Conservation (phyloP, 2,888 invertebrate genomes). For the Cordilura impudica region DNA sequence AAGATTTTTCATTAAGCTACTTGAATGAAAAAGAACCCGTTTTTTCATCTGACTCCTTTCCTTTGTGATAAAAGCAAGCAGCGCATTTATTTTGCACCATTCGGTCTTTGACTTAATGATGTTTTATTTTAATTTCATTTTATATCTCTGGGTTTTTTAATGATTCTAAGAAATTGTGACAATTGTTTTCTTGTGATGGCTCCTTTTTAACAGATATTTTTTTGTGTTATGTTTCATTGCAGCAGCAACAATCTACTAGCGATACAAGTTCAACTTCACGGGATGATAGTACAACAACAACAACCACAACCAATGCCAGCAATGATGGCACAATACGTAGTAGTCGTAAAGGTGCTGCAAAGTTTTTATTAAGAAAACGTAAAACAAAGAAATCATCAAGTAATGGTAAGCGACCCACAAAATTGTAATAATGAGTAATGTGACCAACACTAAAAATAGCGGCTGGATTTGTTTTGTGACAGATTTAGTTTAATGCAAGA, state of each 20-base stretch:
- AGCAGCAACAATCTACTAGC: slow-evolving; percentile 70
- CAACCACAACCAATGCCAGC: slow-evolving; percentile 55
- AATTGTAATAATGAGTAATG: not conserved
- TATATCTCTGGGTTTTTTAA: slow-evolving; percentile 32
- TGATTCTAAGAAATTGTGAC: no score
- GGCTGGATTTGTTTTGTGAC: no score
- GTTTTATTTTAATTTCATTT: slow-evolving; percentile 48
- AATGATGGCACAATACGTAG: slow-evolving; percentile 56
- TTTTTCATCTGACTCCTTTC: not conserved
- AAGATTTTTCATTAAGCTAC: not conserved
- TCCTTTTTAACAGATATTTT: slow-evolving; percentile 27
- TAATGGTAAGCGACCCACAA: slow-evolving; percentile 58
- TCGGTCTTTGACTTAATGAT: slow-evolving; percentile 53
- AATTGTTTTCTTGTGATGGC: no score
- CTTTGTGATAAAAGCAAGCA: not conserved
- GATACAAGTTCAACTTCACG: slow-evolving; percentile 74
- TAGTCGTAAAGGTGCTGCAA: slow-evolving; percentile 69
- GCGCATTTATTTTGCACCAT: slow-evolving; percentile 48
- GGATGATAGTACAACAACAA: slow-evolving; percentile 67
- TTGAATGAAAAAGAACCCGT: not conserved
- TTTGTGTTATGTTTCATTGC: slow-evolving; percentile 54
- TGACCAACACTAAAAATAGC: no score
- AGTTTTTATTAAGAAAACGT: slow-evolving; percentile 73
- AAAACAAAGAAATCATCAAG: slow-evolving; percentile 70
- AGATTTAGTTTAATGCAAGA: no score